Base-by-base conservation (phyloP, 2,888 invertebrate genomes). In the Drosophila picticornis region DNA sequence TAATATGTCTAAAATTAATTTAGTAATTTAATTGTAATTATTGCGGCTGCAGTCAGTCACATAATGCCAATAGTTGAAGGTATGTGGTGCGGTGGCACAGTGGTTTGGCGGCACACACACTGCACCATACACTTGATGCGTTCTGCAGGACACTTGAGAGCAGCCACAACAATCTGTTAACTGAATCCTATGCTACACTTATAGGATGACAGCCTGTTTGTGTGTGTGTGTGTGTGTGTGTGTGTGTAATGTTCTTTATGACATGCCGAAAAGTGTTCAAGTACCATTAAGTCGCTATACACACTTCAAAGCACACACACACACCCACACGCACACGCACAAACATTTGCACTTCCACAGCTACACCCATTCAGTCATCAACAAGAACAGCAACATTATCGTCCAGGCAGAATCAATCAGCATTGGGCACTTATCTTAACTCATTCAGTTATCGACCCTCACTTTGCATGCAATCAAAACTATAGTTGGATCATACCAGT, bases 231-330 rank as follows among this genome's bases (percentile, higher is more conserved):
- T n/a, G 29, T 31, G 22, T 56, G 60, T 50, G 43, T 43, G 43
- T 65, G 67, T 81, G 72, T 69, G 53, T 57, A 34, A 27, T 61
- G 84, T 82, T 87, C 84, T 84, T 84, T 87, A 87, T 81, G 84
- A 84, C 87, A 87, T 84, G 83, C 85, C 88, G 70, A 88, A 86
- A 85, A 87, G 87, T 87, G 87, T 88, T 88, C 61, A 80, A 88
- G 89, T 81, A 84, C 81, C 89, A 88, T 88, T 81, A 82, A 88
- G 83, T 76, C 78, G 76, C 83, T 84, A 83, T 80, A 79, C 78
- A 75, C 83, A 88, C 75, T 78, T 77, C 69, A 73, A 81, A 56
- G 67, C 83, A 80, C 78, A 73, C n/a, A 50, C 58, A 55, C 25
- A 32, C 55, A 61, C 58, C 51, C 25, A 32, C 55, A 61, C 55